Evolutionary conservation across 2,797 vertebrate species (phyloP).

Genomic region (Toxotes lorentzi): DNA sequence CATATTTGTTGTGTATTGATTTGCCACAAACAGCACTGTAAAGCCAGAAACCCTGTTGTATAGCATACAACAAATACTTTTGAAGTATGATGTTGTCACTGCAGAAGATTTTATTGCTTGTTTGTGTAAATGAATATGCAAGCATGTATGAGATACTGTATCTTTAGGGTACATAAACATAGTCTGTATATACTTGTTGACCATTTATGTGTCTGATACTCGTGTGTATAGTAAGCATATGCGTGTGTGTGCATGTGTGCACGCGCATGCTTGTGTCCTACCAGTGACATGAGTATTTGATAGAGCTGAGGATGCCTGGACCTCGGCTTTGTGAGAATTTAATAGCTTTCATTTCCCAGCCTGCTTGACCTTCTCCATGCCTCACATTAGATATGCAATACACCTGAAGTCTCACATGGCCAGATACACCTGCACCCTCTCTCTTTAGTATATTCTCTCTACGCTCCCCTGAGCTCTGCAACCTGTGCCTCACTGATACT

Average conservation of each 20-base stretch:
- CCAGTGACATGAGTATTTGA: constrained; percentile 48
- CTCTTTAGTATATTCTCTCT: constrained; percentile 50
- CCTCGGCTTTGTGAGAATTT: constrained; percentile 67
- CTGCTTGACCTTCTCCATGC: constrained; percentile 77
- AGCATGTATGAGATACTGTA: not conserved
- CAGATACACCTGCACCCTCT: constrained; percentile 61
- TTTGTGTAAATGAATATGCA: not conserved
- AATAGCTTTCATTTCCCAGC: constrained; percentile 79
- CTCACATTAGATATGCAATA: constrained; percentile 82
- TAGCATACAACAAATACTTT: constrained; percentile 16
- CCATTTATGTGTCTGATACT: constrained; percentile 6
- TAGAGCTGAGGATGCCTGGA: constrained; percentile 48
- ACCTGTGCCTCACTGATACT: constrained; percentile 41
- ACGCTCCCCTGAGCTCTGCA: constrained; percentile 41
- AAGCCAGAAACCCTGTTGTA: constrained; percentile 15
- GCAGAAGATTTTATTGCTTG: not conserved
- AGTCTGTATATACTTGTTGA: not conserved
- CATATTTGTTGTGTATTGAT: constrained; percentile 60
- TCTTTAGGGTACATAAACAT: not conserved
- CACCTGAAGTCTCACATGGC: constrained; percentile 71
- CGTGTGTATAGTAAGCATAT: not conserved
- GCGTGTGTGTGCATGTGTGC: not conserved
- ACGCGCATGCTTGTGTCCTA: constrained; percentile 9
- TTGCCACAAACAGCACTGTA: constrained; percentile 43
- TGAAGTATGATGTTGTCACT: not conserved